Conservation (phyloP, 2,888 invertebrate genomes). For the Therioaphis trifolii region DNA sequence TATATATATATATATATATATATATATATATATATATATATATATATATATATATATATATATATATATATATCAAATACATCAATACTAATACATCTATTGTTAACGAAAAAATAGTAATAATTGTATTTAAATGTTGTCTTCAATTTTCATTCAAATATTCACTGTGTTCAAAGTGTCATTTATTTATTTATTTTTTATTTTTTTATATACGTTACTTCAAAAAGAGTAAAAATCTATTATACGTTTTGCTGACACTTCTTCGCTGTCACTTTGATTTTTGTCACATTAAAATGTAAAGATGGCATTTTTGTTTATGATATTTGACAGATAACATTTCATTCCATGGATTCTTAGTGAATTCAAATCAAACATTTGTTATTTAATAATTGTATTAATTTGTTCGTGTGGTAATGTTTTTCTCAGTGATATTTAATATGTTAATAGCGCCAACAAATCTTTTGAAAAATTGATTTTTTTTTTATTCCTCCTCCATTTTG, state of each 20-base stretch:
- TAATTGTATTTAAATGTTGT: too few species aligned
- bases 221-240: neutral
- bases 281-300: neutral
- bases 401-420: neutral
- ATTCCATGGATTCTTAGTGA: neutral
- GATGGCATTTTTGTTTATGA: neutral
- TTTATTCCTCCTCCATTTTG: neutral
- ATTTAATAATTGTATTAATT: neutral
- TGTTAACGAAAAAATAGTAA: too few species aligned
- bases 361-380: neutral
- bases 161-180: neutral
- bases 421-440: neutral
- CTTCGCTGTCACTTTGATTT: slow-evolving; percentile 12
- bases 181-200: too few species aligned
- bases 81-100: too few species aligned
- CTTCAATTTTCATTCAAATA: too few species aligned
- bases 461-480: neutral
- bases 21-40: too few species aligned
- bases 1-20: too few species aligned
- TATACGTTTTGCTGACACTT: neutral
- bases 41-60: too few species aligned
- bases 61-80: too few species aligned
- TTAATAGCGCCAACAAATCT: neutral
- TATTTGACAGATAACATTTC: neutral
- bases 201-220: neutral